These are phyloP conservation scores for Cantharis nigra DNA, from an alignment of 2,888 invertebrate genomes.

Conservation along the genomic window DNA sequence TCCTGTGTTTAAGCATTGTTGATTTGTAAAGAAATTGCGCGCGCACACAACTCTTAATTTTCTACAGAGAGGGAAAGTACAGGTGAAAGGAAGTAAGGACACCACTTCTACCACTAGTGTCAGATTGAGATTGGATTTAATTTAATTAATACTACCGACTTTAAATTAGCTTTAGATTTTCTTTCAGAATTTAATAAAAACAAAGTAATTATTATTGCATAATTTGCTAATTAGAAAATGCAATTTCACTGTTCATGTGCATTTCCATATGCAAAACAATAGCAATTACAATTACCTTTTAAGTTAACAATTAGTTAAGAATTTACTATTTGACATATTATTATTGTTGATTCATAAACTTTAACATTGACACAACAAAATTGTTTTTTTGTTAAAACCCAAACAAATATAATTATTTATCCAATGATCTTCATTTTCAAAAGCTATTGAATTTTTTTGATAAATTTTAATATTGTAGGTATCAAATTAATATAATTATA, in stretches of 20 bases:
- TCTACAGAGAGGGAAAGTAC: conserved; percentile 42
- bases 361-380: not conserved
- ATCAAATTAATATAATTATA: not conserved
- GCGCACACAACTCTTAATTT: conserved; percentile 37
- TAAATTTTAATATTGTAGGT: not conserved
- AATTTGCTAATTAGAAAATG: not conserved
- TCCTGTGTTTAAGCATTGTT: conserved; percentile 35
- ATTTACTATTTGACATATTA: not conserved
- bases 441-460: not conserved
- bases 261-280: not conserved
- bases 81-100: conserved; percentile 42
- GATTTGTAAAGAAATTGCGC: conserved; percentile 35
- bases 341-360: not conserved
- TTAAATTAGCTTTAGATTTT: not conserved
- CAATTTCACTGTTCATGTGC: not conserved
- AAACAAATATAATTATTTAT: not conserved
- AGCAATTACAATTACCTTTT: not conserved
- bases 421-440: not conserved
- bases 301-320: not conserved
- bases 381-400: not conserved
- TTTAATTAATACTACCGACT: not conserved
- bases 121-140: conserved; percentile 10
- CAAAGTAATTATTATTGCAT: not conserved
- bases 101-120: conserved; percentile 31
- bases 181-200: not conserved